Base-by-base conservation (phyloP, 2,888 invertebrate species). In the Pinctada fucata region DNA sequence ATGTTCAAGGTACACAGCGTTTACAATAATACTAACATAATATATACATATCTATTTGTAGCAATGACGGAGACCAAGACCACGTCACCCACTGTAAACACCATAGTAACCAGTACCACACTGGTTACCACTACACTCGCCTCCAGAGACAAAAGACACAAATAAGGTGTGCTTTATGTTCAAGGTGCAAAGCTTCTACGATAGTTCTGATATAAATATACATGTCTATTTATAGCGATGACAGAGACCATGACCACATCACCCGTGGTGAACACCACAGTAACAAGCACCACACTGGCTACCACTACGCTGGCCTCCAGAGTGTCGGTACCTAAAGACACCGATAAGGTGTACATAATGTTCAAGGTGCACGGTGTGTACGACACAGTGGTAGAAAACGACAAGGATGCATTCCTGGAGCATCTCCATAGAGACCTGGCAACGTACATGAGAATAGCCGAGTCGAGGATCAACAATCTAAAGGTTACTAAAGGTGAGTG, bases 331-430 rank as follows among this genome's bases (percentile, higher is more conserved):
- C 78, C 78, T 0, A n/a, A 66, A 3, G 47, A 68, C n/a, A 49
- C 78, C 6, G 68, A 49, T 1, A 51, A 73, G 4, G 78, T 73
- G 3, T 48, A 78, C 50, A 64, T 74, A 3, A 6, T 58, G 6
- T 78, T 78, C 16, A 69, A 48, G 2, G 65, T 78, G 10, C 73
- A 73, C 64, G 69, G 66, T 4, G 69, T 72, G 48, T 78, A 73
- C 51, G 67, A 52, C 31, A 65, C 51, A 64, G 64, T 76, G 4
- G 76, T 76, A 13, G 76, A 47, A 3, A 50, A 45, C 4, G 8
- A 71, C 49, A 47, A 48, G 16, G 48, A 45, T 10, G 51, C 50
- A 31, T 77, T 72, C 48, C 31, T 52, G 3, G 16, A 47, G 1
- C 51, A 51, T 31, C 48, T 72, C 51, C 73, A 64, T 47, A 66